Evolutionary conservation across 1,140 invertebrate species (phyloP).

Genomic region (Drosophila mauritiana): DNA sequence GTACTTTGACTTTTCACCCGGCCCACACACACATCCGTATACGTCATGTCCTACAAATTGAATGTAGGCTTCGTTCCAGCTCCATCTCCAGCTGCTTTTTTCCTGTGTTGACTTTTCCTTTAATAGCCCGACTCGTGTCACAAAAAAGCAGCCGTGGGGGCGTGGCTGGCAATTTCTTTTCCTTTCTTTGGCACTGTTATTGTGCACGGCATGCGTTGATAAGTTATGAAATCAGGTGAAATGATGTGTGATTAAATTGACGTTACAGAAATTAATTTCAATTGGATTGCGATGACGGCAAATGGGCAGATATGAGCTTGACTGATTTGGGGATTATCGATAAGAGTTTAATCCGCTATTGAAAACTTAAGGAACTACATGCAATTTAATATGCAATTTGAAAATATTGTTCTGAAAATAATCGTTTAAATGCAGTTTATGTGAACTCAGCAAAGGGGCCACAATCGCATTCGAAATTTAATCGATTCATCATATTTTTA

Average conservation of each 20-base stretch:
- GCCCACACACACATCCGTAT: conserved; percentile 39
- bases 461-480: background rate
- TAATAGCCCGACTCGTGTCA: conserved; percentile 60
- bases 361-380: background rate
- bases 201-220: conserved; percentile 52
- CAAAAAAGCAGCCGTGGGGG: conserved; percentile 29
- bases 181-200: conserved; percentile 38
- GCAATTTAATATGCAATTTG: background rate
- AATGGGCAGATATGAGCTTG: conserved; percentile 12
- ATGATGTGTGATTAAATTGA: conserved; percentile 63
- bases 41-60: conserved; percentile 55
- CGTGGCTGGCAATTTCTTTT: conserved; percentile 42
- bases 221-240: conserved; percentile 73
- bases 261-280: conserved; percentile 57
- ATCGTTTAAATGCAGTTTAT: background rate
- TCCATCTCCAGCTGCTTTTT: conserved; percentile 43
- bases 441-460: background rate
- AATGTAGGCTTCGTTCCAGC: conserved; percentile 46
- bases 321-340: conserved; percentile 19
- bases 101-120: conserved; percentile 27
- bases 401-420: background rate
- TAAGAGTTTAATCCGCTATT: background rate
- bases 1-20: conserved; percentile 61
- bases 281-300: conserved; percentile 32
- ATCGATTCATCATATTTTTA: background rate